Evolutionary conservation across 2,797 vertebrate genomes (phyloP).

Genomic region (Knipowitschia caucasica): DNA sequence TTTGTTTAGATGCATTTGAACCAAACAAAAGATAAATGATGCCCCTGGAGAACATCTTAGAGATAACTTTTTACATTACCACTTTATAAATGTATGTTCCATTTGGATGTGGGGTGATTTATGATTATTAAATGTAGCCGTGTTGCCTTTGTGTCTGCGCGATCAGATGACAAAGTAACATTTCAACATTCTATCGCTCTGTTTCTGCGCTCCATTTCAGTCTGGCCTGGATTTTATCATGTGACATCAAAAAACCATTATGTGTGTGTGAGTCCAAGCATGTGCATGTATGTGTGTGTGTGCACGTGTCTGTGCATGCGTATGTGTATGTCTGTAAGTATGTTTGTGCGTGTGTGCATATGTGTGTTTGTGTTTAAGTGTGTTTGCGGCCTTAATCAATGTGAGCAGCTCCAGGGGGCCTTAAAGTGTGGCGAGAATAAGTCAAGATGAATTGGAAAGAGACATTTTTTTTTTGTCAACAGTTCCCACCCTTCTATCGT

Average conservation of each 20-base stretch:
- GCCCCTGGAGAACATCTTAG: no score
- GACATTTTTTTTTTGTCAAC: conserved; percentile 42
- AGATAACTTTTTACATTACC: no score
- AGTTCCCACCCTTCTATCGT: conserved; percentile 36
- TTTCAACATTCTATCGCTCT: conserved; percentile 21
- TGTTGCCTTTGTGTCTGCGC: neutral
- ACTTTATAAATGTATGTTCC: no score
- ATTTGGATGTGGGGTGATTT: neutral
- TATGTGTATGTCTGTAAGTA: no score
- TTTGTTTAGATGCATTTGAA: no score
- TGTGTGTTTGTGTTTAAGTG: conserved; percentile 44
- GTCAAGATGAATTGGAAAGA: conserved; percentile 63
- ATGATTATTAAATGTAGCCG: conserved; percentile 8
- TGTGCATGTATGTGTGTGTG: no score
- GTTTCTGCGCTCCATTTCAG: conserved; percentile 9
- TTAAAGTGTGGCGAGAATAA: conserved; percentile 61
- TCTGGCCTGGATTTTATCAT: conserved; percentile 29
- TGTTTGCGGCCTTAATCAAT: conserved; percentile 64
- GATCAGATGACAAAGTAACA: conserved; percentile 8
- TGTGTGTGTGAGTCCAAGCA: no score
- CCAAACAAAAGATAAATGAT: no score
- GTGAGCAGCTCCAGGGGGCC: conserved; percentile 60
- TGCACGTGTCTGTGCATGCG: no score
- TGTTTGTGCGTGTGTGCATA: no score
- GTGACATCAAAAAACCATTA: conserved; percentile 40